phyloP scores from a whole-genome alignment of 1,140 invertebrate genomes.

The Harpegnathos saltator region DNA sequence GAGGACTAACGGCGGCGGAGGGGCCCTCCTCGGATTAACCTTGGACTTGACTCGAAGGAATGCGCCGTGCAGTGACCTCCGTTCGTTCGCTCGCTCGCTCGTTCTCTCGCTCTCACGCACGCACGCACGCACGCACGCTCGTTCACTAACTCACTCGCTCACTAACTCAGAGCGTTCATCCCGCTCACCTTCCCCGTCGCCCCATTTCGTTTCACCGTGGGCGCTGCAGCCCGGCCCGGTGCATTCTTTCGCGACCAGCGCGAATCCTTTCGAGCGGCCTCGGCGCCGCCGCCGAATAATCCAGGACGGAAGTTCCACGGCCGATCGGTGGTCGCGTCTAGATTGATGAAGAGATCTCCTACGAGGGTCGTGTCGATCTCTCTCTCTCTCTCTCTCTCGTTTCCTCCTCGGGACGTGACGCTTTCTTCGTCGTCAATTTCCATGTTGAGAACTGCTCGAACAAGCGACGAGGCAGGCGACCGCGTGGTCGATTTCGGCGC shows the following conservation, averaged over 20 bases:
- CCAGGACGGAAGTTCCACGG: neutral
- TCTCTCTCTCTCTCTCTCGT: too few relatives aligned
- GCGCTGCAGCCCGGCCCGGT: constrained; percentile 26
- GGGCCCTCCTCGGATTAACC: constrained; percentile 76
- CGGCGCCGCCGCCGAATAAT: constrained; percentile 10
- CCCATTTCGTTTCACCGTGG: constrained; percentile 41
- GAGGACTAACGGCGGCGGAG: constrained; percentile 39
- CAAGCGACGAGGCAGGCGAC: too few relatives aligned
- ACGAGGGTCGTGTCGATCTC: too few relatives aligned
- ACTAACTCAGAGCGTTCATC: constrained; percentile 41
- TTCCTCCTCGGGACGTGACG: too few relatives aligned
- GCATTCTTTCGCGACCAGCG: constrained; percentile 35
- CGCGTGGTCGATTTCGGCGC: too few relatives aligned
- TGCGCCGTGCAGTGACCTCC: constrained; percentile 81
- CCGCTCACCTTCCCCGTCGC: constrained; percentile 44
- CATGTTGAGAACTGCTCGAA: too few relatives aligned
- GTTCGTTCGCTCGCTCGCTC: constrained; percentile 15
- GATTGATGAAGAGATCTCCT: neutral
- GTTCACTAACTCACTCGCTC: constrained; percentile 17
- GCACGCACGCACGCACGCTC: neutral
- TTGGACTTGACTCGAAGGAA: constrained; percentile 84
- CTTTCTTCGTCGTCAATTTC: too few relatives aligned
- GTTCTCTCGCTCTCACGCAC: neutral
- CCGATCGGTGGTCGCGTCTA: neutral
- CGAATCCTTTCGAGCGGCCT: neutral